These are phyloP conservation scores for Tragulus kanchil DNA, from an alignment of 2,113 vertebrate genomes.

Conservation along the genomic window DNA sequence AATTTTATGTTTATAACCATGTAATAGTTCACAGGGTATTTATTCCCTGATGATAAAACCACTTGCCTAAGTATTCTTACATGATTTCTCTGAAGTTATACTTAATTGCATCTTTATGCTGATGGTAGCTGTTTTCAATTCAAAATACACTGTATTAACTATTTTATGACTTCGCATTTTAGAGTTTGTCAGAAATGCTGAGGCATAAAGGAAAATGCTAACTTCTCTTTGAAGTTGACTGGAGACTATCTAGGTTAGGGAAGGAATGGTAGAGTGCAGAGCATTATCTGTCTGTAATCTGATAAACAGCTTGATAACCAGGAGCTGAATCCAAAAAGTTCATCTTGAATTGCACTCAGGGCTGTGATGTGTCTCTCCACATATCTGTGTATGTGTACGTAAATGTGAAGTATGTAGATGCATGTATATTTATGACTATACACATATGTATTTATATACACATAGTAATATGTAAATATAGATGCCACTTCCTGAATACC, in stretches of 20 bases:
- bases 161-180: conserved; percentile 67
- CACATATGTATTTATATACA: conserved; percentile 81
- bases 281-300: conserved; percentile 67
- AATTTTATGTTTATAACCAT: not conserved
- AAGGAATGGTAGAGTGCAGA: conserved; percentile 37
- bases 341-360: conserved; percentile 77
- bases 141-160: conserved; percentile 46
- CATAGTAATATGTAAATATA: conserved; percentile 81
- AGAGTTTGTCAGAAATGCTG: conserved; percentile 62
- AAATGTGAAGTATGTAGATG: conserved; percentile 75
- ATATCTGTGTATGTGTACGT: conserved; percentile 61
- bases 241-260: conserved; percentile 51
- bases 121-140: conserved; percentile 31
- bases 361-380: conserved; percentile 47
- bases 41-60: conserved; percentile 53
- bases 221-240: conserved; percentile 56
- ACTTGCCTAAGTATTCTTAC: conserved; percentile 26
- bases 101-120: conserved; percentile 49
- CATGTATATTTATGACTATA: conserved; percentile 80
- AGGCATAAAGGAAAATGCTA: conserved; percentile 56
- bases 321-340: conserved; percentile 72
- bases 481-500: conserved; percentile 80
- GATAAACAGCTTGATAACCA: conserved; percentile 72
- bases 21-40: not conserved
- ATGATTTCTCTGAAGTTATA: conserved; percentile 46